These are phyloP conservation scores for Taxidea taxus DNA, from an alignment of 2,113 vertebrate genomes.

Conservation along the genomic window DNA sequence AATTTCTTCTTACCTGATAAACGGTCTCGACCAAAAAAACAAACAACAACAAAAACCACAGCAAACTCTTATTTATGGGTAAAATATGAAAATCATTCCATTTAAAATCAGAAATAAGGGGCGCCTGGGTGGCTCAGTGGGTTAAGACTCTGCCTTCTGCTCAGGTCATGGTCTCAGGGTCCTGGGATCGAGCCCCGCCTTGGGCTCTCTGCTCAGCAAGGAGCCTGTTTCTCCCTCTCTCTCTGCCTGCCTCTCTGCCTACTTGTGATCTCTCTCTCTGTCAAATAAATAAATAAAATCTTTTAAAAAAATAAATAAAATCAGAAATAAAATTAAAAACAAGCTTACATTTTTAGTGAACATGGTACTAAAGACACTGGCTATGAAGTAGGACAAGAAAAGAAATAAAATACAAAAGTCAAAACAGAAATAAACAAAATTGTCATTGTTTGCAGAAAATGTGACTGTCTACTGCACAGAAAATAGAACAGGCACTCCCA, in stretches of 20 bases:
- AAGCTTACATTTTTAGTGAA: not conserved
- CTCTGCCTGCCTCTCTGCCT: no score
- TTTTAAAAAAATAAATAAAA: no score
- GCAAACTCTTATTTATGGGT: not conserved
- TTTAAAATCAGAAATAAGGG: not conserved
- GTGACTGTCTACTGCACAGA: not conserved
- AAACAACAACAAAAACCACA: not conserved
- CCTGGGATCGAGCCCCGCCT: no score
- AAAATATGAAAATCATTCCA: not conserved
- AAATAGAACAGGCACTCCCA: not conserved
- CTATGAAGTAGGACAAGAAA: not conserved
- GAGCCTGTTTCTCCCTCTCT: no score
- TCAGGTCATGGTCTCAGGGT: no score
- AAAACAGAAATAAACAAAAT: not conserved
- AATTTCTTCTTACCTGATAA: not conserved
- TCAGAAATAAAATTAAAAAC: not conserved
- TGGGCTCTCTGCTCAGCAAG: no score
- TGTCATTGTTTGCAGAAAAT: not conserved
- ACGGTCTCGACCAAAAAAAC: not conserved
- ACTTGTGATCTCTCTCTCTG: no score
- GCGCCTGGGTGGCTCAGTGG: no score
- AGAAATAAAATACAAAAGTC: not conserved
- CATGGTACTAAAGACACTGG: not conserved
- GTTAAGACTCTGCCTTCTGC: no score
- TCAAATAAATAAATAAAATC: no score